Base-by-base conservation (phyloP, 2,888 invertebrate genomes). In the Heliconius ismenius region DNA sequence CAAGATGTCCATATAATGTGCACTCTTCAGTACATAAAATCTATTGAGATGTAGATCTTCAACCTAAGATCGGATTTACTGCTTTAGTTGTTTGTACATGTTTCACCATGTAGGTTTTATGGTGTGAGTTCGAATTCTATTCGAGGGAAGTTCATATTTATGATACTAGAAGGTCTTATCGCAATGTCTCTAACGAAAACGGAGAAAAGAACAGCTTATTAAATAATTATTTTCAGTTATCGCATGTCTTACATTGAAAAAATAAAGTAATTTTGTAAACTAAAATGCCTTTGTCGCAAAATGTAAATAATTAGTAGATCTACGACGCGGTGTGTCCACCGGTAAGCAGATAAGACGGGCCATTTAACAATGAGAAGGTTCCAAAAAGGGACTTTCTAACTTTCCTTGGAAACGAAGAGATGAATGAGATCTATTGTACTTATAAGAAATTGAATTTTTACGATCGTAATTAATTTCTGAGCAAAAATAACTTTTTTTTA, bases 341-440 rank as follows among this genome's bases (percentile, higher is more conserved):
- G 7, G 24, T 10, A 58, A 28, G 15, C 21, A 21, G 13, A 69
- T 28, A 70, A 32, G 28, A 32, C 28, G 28, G 28, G 28, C 49
- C 26, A 28, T 49, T 28, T n/a, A 54, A 70, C 69, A 70, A 70
- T 36, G 13, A n/a, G 54, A 54, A n/a, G n/a, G 18, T 70, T 70
- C 4, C n/a, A 13, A 70, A 58, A 70, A 28, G 0, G 49, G 28
- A n/a, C 6, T 58, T 54, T 32, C 69, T 54, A n/a, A 36, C 3
- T 32, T 58, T 32, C 32, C 36, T 58, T 32, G n/a, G 9, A 70
- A 58, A 70, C 24, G 32, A 58, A 58, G 13, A 70, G n/a, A n/a
- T 32, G 58, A 58, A 69, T 54, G 69, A 32, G 7, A 32, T 15
- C 32, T 9, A 70, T 70, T 70, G n/a, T 58, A 26, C 11, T 32